Percentiles rank a stretch among this genome's conserved stretches.
Conservation (phyloP, 1,140 invertebrate species). For the Idris sp. region DNA sequence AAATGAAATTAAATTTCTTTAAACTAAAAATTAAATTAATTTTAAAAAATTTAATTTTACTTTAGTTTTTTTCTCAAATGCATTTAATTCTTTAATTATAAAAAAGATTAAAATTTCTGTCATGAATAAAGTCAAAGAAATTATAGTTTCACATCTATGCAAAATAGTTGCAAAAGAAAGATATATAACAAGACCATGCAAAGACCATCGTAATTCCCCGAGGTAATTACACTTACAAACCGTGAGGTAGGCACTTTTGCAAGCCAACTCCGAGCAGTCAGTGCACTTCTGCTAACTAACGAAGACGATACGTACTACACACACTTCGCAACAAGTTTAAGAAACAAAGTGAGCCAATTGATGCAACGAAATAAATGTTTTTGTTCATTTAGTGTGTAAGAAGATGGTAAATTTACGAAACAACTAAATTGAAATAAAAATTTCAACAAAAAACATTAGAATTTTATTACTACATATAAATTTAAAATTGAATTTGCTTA, state of each 20-base stretch:
- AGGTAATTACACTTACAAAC: conserved; percentile 58
- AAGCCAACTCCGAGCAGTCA: conserved; percentile 33
- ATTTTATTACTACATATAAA: no score
- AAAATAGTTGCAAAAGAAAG: conserved; percentile 27
- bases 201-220: conserved; percentile 28
- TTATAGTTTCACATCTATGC: neutral
- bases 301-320: conserved; percentile 51
- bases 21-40: no score
- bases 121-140: no score
- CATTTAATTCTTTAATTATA: no score
- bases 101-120: no score
- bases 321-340: conserved; percentile 34
- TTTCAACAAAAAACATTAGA: no score
- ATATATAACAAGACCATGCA: conserved; percentile 27
- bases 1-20: no score
- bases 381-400: conserved; percentile 14
- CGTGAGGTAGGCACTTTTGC: conserved; percentile 24
- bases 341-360: conserved; percentile 42
- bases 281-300: conserved; percentile 48
- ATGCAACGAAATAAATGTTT: conserved; percentile 48
- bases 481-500: no score
- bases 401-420: conserved; percentile 14
- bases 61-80: no score
- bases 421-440: no score
- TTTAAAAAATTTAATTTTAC: no score